Evolutionary conservation across 2,113 vertebrate genomes (phyloP).

Genomic region (Euleptes europaea): DNA sequence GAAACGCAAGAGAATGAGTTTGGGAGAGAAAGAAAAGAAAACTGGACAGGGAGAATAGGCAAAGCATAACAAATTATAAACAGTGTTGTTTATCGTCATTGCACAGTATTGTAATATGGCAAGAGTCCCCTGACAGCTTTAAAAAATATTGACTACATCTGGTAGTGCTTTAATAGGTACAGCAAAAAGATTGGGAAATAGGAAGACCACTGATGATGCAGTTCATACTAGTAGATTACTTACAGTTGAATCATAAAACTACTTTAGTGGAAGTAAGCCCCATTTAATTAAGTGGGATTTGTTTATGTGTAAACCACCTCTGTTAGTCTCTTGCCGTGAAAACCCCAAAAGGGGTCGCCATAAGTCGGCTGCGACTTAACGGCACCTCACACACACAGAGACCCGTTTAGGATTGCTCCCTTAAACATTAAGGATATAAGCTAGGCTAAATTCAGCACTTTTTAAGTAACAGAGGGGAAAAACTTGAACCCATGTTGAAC

Average conservation of each 20-base stretch:
- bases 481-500: neutral
- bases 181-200: constrained; percentile 1
- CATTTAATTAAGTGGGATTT: too few relatives aligned
- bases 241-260: too few relatives aligned
- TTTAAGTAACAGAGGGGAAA: neutral
- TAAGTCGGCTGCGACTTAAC: too few relatives aligned
- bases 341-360: too few relatives aligned
- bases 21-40: neutral
- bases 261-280: too few relatives aligned
- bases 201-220: constrained; percentile 32
- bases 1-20: neutral
- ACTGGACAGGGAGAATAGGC: neutral
- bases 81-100: neutral
- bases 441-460: neutral
- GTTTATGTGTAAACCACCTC: too few relatives aligned
- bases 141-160: constrained; percentile 4
- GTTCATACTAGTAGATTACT: constrained; percentile 47
- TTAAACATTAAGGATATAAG: constrained; percentile 24
- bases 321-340: too few relatives aligned
- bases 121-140: neutral
- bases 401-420: too few relatives aligned
- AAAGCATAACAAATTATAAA: neutral
- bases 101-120: neutral
- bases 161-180: neutral
- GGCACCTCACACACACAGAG: too few relatives aligned